A percentile compares a stretch with the other conserved stretches of the same genome.
Evolutionary conservation across 1,140 invertebrate species (phyloP).

Genomic region (Orius insidiosus): DNA sequence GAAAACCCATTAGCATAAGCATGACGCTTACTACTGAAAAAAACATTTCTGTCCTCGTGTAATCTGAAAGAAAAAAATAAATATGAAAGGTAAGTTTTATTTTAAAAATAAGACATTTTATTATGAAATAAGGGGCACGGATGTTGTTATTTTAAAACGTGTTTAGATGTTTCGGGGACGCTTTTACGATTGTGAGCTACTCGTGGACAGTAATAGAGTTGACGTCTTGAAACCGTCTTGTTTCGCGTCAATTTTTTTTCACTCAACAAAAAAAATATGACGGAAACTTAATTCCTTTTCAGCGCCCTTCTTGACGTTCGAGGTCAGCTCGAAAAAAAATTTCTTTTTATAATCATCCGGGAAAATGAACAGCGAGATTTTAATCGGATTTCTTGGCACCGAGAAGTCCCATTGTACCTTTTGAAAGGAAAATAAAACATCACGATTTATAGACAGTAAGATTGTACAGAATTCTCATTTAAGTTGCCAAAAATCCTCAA

Average conservation of each 20-base stretch:
- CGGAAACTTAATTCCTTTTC: too few species aligned
- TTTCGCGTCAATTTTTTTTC: slow-evolving; percentile 1
- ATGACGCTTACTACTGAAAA: slow-evolving; percentile 68
- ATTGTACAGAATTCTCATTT: too few species aligned
- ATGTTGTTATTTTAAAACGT: slow-evolving; percentile 16
- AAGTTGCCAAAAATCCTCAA: too few species aligned
- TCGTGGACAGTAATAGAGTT: background rate
- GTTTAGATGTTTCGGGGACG: slow-evolving; percentile 14
- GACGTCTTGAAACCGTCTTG: background rate
- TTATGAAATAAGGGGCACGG: background rate
- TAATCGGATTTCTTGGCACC: too few species aligned
- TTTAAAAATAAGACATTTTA: background rate
- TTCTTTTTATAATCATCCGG: too few species aligned
- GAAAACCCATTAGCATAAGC: slow-evolving; percentile 60
- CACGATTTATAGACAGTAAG: too few species aligned
- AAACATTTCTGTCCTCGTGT: slow-evolving; percentile 61
- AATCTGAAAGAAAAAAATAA: slow-evolving; percentile 49
- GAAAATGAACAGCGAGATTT: too few species aligned
- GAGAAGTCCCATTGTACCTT: too few species aligned
- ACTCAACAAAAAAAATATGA: background rate
- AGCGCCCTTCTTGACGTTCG: too few species aligned
- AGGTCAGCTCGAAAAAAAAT: too few species aligned
- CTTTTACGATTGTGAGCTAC: too few species aligned
- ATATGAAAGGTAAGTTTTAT: background rate
- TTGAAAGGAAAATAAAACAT: too few species aligned